Percentiles rank a stretch among this genome's conserved stretches.
These are phyloP conservation scores for Strigops habroptila DNA, from an alignment of 2,113 vertebrate species.

Conservation along the genomic window DNA sequence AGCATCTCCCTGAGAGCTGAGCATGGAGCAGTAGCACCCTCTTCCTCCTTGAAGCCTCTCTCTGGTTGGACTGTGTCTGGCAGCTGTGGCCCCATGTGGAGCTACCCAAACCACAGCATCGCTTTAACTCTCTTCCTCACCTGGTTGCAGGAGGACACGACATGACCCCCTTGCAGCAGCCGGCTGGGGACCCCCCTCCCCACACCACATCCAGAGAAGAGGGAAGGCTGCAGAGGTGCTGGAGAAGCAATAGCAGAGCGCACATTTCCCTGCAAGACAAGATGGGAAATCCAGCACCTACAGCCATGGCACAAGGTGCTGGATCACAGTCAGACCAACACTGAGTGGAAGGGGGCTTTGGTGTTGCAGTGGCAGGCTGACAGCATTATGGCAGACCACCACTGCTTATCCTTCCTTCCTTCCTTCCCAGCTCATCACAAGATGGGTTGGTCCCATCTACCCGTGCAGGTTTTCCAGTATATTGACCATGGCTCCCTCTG, in stretches of 20 bases:
- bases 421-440: background rate
- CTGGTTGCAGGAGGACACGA: background rate
- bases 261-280: background rate
- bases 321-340: background rate
- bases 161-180: background rate
- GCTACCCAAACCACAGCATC: background rate
- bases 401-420: background rate
- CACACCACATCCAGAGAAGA: background rate
- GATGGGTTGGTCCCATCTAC: background rate
- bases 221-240: background rate
- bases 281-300: background rate
- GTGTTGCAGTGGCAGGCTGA: background rate
- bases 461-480: background rate
- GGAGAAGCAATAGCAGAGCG: background rate
- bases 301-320: background rate
- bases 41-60: background rate
- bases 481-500: background rate
- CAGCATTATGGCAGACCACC: background rate
- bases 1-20: background rate
- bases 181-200: background rate
- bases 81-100: background rate
- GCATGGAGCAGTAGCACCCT: background rate
- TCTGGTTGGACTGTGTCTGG: background rate
- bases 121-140: background rate
- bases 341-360: background rate